These are phyloP conservation scores for Myrmecobius fasciatus DNA, from an alignment of 2,113 vertebrate genomes.

Conservation along the genomic window DNA sequence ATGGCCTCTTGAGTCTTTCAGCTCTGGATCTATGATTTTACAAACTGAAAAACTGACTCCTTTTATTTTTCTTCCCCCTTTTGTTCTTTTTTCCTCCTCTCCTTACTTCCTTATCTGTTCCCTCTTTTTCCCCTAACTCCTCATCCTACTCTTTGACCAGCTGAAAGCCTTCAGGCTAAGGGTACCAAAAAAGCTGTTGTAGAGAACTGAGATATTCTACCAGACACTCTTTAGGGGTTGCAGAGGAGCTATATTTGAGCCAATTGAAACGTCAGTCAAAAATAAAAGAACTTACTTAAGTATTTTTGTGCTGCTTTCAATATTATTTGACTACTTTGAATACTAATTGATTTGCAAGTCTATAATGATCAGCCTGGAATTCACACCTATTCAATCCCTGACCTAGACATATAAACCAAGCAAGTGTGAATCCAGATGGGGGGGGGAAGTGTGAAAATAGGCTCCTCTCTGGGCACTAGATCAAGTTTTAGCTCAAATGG, in stretches of 20 bases:
- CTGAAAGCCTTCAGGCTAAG: not conserved
- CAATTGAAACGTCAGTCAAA: slow-evolving; percentile 34
- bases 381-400: slow-evolving; percentile 21
- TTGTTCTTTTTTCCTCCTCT: not conserved
- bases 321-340: slow-evolving; percentile 16
- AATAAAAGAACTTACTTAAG: slow-evolving; percentile 43
- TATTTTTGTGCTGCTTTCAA: not conserved
- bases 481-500: not conserved
- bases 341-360: slow-evolving; percentile 33
- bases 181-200: not conserved
- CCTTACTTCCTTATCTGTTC: not conserved
- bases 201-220: not conserved
- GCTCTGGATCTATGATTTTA: not conserved
- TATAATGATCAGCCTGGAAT: slow-evolving; percentile 25
- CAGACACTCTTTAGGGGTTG: slow-evolving; percentile 48
- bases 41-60: not conserved
- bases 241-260: slow-evolving; percentile 68
- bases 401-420: slow-evolving; percentile 38
- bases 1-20: not conserved
- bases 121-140: not conserved
- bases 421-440: slow-evolving; percentile 1
- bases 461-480: not conserved
- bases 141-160: not conserved
- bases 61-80: not conserved
- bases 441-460: not conserved